Evolutionary conservation across 2,888 invertebrate genomes (phyloP).

Genomic region (Pandemis heparana): DNA sequence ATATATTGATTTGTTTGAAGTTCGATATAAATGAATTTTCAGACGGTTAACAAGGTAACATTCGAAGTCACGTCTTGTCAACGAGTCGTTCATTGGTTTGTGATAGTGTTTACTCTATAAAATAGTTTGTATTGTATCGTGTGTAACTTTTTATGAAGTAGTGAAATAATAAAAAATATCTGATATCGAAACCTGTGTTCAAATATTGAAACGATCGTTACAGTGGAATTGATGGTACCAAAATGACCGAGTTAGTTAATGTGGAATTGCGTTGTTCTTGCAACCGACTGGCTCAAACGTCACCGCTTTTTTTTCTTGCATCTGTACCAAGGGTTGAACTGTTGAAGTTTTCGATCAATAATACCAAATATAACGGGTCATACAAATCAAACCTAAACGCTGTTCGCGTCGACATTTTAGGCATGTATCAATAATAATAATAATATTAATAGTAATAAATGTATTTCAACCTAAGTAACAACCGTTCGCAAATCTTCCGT

Average conservation of each 20-base stretch:
- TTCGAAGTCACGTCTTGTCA: neutral
- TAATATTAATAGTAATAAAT: no score
- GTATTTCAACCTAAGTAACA: no score
- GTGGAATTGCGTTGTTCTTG: neutral
- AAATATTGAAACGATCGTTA: conserved; percentile 13
- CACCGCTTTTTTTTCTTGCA: neutral
- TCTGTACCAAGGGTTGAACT: neutral
- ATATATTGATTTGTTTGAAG: neutral
- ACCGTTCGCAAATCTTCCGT: no score
- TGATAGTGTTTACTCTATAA: neutral
- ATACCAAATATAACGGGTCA: no score
- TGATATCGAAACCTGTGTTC: conserved; percentile 33
- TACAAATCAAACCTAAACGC: no score
- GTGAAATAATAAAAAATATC: conserved; percentile 4
- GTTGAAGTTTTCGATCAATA: no score
- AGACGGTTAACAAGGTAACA: neutral
- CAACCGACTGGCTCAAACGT: neutral
- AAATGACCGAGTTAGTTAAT: neutral
- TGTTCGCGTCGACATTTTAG: no score
- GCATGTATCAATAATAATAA: no score
- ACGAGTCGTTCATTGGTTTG: neutral
- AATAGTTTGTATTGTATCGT: conserved; percentile 1
- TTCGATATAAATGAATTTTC: neutral
- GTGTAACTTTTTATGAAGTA: conserved; percentile 31
- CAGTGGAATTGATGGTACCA: conserved; percentile 4